Evolutionary conservation across 1,140 invertebrate species (phyloP), one percentile per base, ranked within the genome.

Genomic region (Drosophila sp.): DNA sequence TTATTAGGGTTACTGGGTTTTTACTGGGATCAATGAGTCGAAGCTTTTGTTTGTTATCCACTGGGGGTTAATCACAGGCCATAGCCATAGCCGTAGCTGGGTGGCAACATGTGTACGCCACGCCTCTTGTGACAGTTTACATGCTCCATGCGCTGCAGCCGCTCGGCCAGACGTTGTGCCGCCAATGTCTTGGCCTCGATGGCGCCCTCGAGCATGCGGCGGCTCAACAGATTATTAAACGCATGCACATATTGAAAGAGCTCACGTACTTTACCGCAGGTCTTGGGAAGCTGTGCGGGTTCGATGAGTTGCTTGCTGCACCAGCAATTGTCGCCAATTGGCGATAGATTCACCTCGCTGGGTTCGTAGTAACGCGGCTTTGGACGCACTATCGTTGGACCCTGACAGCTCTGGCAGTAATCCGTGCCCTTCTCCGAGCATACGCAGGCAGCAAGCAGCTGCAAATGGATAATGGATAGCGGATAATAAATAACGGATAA

Each of bases 341-440:
- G 91, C 50, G 80, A 29, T 4, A 92, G 63, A 11, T 73, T 78
- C n/a, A 90, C 40, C 6, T 81, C 72, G 21, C 57, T 67, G 14
- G 82, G 56, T 32, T 80, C 78, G 14, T 72, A 75, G n/a, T 78
- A 74, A 1, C 84, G 73, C 32, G 75, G 78, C 70, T 83, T 79
- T 0, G 90, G 90, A 0, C 86, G 75, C 18, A 92, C 58, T 25
- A 84, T 57, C 4, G 59, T 72, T 0, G 80, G 18, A 34, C 72
- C 82, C 40, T 84, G 76, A 18, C 86, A 90, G 25, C 86, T 64
- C 21, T 71, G 63, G 67, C 90, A 91, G 59, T 64, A 78, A 53
- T 91, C 90, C 1, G 70, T 57, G 18, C 90, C 93, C 89, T 74
- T 93, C 80, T 66, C 92, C 77, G 69, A 80, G 87, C 89, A 92